Evolutionary conservation across 2,113 vertebrate genomes (phyloP), one percentile per base, ranked within the genome.

Genomic region (Centropristis striata): DNA sequence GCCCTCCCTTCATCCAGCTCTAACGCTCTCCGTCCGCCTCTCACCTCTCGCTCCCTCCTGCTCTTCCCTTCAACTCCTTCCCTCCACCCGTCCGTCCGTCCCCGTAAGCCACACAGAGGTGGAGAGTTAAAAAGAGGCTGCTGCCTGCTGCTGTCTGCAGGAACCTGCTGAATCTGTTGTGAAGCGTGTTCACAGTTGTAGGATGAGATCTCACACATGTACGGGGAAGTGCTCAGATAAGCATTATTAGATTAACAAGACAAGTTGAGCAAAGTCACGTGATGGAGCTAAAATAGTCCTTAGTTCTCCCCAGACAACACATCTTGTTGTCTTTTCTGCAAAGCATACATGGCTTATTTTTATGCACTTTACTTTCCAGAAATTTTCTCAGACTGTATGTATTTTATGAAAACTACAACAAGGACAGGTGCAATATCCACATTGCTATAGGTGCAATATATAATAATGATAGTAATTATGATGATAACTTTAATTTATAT

Each of bases 1-100:
- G 41, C 61, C 65, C 76, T 74, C 57, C 53, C 70, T 69, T 67
- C 72, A 81, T 73, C 78, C 54, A 78, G 72, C 83, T 84, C 75
- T 66, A 59, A 68, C 41, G 23, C 79, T 76, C 75, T 53, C 36
- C 54, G 11, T 77, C 86, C 61, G 59, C 70, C 82, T 84, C 70
- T 78, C 72, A 71, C 55, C 81, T 72, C 63, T 54, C 49, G 42
- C 58, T 59, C 39, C 49, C 70, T 51, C 55, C 80, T 1, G 14
- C 21, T 46, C 60, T 63, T 47, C 57, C 66, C 51, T 59, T 78
- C 64, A 53, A 78, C 85, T 78, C 6, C 2, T 47, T 69, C 5
- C 28, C 72, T 60, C 75, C 67, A 59, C n/a, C n/a, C n/a, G n/a
- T n/a, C n/a, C n/a, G n/a, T 77, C 76, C 76, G 57, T 76, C 71